These are phyloP conservation scores for Plodia interpunctella DNA, from an alignment of 1,140 invertebrate species.

Conservation along the genomic window DNA sequence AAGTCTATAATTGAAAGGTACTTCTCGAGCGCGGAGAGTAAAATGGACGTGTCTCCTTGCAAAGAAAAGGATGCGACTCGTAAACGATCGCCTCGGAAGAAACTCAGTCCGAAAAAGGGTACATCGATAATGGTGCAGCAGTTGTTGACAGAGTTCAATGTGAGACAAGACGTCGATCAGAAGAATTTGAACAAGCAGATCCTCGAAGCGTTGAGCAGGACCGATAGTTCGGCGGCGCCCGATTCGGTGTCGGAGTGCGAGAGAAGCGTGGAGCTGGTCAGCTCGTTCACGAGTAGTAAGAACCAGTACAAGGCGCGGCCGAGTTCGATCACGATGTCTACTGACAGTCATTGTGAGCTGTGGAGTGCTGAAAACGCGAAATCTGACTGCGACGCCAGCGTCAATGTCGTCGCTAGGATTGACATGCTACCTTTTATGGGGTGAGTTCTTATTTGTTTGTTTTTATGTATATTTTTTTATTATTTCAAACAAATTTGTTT, in stretches of 20 bases:
- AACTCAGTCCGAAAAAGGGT: slow-evolving; percentile 12
- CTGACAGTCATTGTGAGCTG: slow-evolving; percentile 15
- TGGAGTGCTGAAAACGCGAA: slow-evolving; percentile 29
- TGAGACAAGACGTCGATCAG: slow-evolving; percentile 14
- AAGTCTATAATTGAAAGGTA: not conserved
- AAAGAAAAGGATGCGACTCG: slow-evolving; percentile 5
- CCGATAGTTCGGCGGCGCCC: not conserved
- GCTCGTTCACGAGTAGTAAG: slow-evolving; percentile 37
- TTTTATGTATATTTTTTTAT: not conserved
- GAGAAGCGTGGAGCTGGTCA: slow-evolving; percentile 12
- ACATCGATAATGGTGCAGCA: slow-evolving; percentile 34
- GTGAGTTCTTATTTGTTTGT: slow-evolving; percentile 30
- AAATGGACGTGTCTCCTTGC: not conserved
- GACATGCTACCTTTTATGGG: slow-evolving; percentile 60
- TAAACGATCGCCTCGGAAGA: slow-evolving; percentile 15
- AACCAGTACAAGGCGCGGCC: slow-evolving; percentile 17
- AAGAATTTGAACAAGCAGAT: slow-evolving; percentile 15
- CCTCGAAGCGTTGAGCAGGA: slow-evolving; percentile 3
- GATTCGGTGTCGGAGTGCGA: not conserved
- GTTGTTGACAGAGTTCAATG: slow-evolving; percentile 31
- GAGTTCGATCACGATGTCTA: not conserved
- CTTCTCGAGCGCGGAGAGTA: not conserved
- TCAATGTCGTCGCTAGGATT: slow-evolving; percentile 48
- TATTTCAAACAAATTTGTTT: no score
- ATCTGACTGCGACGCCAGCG: slow-evolving; percentile 30